Evolutionary conservation across 2,888 invertebrate genomes (phyloP).

Genomic region (Linnaemya vulpina): DNA sequence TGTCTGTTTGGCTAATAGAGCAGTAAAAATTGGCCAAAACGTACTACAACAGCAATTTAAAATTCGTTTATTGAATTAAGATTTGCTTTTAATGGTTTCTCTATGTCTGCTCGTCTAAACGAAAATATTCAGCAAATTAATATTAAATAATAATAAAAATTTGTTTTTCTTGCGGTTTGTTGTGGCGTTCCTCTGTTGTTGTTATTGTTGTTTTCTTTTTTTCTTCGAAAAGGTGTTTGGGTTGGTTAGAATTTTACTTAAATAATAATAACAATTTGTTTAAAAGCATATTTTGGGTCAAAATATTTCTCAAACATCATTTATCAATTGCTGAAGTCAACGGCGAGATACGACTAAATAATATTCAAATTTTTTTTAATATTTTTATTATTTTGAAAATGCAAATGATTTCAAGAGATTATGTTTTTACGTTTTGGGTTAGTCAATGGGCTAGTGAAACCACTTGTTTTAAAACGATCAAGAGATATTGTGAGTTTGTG

Average conservation of each 20-base stretch:
- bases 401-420: neutral
- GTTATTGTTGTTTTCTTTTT: too few species aligned
- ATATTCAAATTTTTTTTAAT: too few species aligned
- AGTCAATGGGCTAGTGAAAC: too few species aligned
- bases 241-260: conserved; percentile 16
- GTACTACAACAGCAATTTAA: conserved; percentile 41
- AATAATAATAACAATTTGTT: conserved; percentile 38
- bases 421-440: too few species aligned
- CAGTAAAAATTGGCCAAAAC: conserved; percentile 56
- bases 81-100: conserved; percentile 19
- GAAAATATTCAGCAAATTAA: conserved; percentile 52
- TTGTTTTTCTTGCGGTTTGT: conserved; percentile 9
- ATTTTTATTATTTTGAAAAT: neutral
- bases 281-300: conserved; percentile 43
- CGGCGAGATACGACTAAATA: neutral
- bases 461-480: too few species aligned
- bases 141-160: neutral
- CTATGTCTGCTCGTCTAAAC: conserved; percentile 39
- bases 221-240: conserved; percentile 21
- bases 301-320: conserved; percentile 53
- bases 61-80: conserved; percentile 62
- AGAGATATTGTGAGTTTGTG: too few species aligned
- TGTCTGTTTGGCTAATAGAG: conserved; percentile 71
- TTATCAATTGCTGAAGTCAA: conserved; percentile 42
- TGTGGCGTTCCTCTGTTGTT: too few species aligned